These are phyloP conservation scores for Arvicanthis niloticus DNA, from an alignment of 2,113 vertebrate species.

Conservation along the genomic window DNA sequence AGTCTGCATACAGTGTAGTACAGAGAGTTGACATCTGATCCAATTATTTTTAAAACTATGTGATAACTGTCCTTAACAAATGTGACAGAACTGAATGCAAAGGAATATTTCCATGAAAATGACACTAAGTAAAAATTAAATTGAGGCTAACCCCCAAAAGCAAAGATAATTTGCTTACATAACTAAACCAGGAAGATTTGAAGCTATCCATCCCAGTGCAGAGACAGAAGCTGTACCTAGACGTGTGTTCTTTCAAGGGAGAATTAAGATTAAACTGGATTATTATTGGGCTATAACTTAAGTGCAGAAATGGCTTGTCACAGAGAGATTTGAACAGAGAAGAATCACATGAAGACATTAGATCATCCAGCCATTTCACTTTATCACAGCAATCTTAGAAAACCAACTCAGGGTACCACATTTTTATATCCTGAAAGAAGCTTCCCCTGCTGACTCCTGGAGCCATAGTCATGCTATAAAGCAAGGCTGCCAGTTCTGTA, in stretches of 20 bases:
- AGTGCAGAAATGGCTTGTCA: background rate
- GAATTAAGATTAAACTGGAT: background rate
- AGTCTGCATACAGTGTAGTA: background rate
- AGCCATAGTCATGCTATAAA: background rate
- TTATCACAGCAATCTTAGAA: background rate
- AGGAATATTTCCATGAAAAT: background rate
- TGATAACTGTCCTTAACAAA: background rate
- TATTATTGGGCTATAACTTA: background rate
- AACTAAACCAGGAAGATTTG: slow-evolving; percentile 4
- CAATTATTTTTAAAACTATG: background rate
- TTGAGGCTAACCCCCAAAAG: background rate
- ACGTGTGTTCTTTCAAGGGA: background rate
- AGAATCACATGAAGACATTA: background rate
- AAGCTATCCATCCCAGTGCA: background rate
- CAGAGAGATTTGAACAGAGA: background rate
- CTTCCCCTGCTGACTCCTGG: background rate
- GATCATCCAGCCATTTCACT: background rate
- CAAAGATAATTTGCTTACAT: background rate
- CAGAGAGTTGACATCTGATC: background rate
- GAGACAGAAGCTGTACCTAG: background rate
- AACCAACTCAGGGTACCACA: background rate
- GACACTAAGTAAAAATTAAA: background rate
- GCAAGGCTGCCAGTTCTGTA: background rate
- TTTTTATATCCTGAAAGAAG: background rate
- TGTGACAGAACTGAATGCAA: background rate